Conservation (phyloP, 2,113 vertebrate species). For the Protobothrops mucrosquamatus region DNA sequence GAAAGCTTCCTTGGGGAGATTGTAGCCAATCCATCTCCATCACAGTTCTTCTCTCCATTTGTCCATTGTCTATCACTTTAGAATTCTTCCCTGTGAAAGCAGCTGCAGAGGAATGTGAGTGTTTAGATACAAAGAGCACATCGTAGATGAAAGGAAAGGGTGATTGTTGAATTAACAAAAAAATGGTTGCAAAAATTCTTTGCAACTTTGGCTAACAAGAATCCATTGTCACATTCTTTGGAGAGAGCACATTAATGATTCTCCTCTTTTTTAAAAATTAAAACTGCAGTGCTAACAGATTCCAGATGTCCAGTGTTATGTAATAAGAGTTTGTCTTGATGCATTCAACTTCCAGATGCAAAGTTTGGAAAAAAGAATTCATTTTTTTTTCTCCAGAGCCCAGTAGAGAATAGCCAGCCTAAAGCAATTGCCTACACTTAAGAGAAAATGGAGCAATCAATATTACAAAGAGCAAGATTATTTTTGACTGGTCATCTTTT, state of each 20-base stretch:
- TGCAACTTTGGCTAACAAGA: slow-evolving; percentile 45
- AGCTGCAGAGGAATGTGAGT: accelerated
- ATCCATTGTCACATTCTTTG: slow-evolving; percentile 61
- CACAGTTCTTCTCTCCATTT: background rate
- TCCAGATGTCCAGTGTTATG: slow-evolving; percentile 68
- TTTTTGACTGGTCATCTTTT: slow-evolving; percentile 6
- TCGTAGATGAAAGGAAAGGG: slow-evolving; percentile 3
- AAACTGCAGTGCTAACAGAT: slow-evolving; percentile 62
- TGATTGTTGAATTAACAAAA: slow-evolving; percentile 41
- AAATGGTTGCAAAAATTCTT: slow-evolving; percentile 51
- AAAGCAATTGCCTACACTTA: background rate
- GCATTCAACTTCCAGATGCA: slow-evolving; percentile 63
- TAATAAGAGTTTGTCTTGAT: slow-evolving; percentile 60
- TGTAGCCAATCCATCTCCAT: background rate
- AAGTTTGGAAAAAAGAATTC: slow-evolving; percentile 35
- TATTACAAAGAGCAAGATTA: accelerated
- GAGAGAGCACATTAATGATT: slow-evolving; percentile 62
- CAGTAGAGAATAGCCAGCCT: slow-evolving; percentile 19
- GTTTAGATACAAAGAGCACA: background rate
- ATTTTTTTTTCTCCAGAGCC: slow-evolving; percentile 12
- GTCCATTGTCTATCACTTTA: background rate
- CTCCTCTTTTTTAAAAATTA: slow-evolving; percentile 39
- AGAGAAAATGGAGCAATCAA: background rate
- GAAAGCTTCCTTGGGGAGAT: slow-evolving; percentile 11
- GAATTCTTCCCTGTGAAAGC: background rate